These are phyloP conservation scores for Poeciliopsis gracilis DNA, from an alignment of 2,797 vertebrate species.

Conservation along the genomic window DNA sequence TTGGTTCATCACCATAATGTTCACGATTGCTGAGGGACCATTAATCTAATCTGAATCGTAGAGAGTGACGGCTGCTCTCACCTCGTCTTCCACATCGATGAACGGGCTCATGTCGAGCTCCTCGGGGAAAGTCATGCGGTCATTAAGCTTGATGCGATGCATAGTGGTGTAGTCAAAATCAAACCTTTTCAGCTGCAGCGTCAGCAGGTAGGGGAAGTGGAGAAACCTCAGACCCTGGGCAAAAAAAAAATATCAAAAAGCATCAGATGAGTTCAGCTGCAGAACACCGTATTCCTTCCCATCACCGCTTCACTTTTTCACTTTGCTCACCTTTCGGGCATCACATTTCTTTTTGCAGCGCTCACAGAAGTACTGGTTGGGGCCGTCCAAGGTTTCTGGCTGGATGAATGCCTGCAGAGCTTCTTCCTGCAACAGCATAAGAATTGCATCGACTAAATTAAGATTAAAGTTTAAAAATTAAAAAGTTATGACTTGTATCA, in stretches of 20 bases:
- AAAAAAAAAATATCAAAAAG: conserved; percentile 3
- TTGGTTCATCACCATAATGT: not conserved
- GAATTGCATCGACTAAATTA: conserved; percentile 2
- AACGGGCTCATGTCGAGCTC: conserved; percentile 98
- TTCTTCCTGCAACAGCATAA: conserved; percentile 87
- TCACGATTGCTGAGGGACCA: not conserved
- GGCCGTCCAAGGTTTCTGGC: conserved; percentile 95
- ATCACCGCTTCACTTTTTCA: conserved; percentile 11
- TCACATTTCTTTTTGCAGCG: conserved; percentile 99
- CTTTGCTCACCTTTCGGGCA: conserved; percentile 90
- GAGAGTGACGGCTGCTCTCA: conserved; percentile 67
- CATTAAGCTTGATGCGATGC: conserved; percentile 98
- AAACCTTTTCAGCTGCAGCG: conserved; percentile 96
- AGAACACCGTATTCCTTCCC: conserved; percentile 20
- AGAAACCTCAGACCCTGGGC: conserved; percentile 93
- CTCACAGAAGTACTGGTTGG: conserved; percentile 99
- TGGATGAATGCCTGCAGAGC: conserved; percentile 98
- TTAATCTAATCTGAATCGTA: conserved; percentile 18
- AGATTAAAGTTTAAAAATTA: not conserved
- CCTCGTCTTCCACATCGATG: conserved; percentile 98
- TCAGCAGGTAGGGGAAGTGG: conserved; percentile 97
- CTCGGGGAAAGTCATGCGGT: conserved; percentile 98
- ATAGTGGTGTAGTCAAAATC: conserved; percentile 99
- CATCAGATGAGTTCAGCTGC: conserved; percentile 5
- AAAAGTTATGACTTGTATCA: not conserved